These are phyloP conservation scores for Whitmania pigra DNA, from an alignment of 1,140 invertebrate genomes.

Conservation along the genomic window DNA sequence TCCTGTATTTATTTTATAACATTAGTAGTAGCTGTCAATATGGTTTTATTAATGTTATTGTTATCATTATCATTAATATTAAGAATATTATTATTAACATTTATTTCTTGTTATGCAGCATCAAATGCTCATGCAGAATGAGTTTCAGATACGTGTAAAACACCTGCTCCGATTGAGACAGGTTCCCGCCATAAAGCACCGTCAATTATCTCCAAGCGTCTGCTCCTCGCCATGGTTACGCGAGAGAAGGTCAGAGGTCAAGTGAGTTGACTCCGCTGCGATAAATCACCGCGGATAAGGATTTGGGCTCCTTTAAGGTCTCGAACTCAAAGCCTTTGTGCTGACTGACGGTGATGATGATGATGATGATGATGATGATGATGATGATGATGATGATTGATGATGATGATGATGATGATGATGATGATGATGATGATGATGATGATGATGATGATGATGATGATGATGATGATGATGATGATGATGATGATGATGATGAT, in stretches of 20 bases:
- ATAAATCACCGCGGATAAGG: not conserved
- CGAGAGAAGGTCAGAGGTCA: no score
- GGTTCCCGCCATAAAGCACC: no score
- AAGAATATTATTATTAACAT: no score
- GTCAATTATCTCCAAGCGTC: no score
- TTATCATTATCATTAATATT: no score
- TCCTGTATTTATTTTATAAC: no score
- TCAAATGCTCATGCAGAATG: no score
- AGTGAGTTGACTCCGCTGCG: not conserved
- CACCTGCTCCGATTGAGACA: no score
- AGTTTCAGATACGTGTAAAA: no score
- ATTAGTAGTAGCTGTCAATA: not conserved
- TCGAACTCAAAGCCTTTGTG: not conserved
- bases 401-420: not conserved
- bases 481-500: not conserved
- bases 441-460: not conserved
- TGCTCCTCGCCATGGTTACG: no score
- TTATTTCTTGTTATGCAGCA: no score
- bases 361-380: not conserved
- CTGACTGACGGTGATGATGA: not conserved
- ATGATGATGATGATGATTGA: not conserved
- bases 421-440: not conserved
- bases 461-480: constrained; percentile 1
- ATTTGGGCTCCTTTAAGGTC: not conserved
- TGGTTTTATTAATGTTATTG: no score